Evolutionary conservation across 2,113 vertebrate species (phyloP), one percentile per base, ranked within the genome.

Genomic region (Dolichotis patagonum): DNA sequence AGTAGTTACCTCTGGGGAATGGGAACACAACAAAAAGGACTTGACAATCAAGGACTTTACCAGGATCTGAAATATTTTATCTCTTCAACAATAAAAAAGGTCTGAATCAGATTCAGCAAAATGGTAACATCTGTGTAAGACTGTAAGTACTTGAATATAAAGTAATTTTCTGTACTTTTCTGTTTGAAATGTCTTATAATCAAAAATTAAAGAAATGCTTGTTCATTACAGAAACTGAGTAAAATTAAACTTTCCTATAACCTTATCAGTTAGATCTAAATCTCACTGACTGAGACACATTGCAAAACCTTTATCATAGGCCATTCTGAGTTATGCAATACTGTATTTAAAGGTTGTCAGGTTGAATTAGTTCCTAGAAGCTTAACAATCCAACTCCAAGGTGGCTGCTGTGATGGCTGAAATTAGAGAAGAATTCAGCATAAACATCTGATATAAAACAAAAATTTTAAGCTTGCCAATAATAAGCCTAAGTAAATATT

Each of bases 81-180:
- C 82, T 94, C 85, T 89, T 90, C 80, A 82, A 62, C 52, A 87
- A 54, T 28, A 93, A 46, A 73, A 52, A 95, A 78, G 24, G 24
- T 93, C 89, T 89, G 52, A 91, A 22, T 94, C 85, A 73, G 54
- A 82, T 85, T 43, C 4, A 65, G 32, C 69, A 82, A 85, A 88
- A 90, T 43, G n/a, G 3, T 95, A 92, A 94, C 93, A 89, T 91
- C 85, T 96, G 49, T 96, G 84, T 87, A 91, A 94, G 88, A 88
- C 60, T 10, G 19, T 65, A 56, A 82, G 22, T 52, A 38, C 43
- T 81, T 86, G 62, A 75, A 78, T 62, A 91, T 88, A 58, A 94
- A 65, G 65, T 96, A 92, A 83, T 85, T 95, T 93, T 88, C 89
- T 91, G 8, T 73, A 54, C 20, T 69, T 91, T 80, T 56, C 46